Conservation (phyloP, 2,113 vertebrate genomes). For the Austrofundulus limnaeus region DNA sequence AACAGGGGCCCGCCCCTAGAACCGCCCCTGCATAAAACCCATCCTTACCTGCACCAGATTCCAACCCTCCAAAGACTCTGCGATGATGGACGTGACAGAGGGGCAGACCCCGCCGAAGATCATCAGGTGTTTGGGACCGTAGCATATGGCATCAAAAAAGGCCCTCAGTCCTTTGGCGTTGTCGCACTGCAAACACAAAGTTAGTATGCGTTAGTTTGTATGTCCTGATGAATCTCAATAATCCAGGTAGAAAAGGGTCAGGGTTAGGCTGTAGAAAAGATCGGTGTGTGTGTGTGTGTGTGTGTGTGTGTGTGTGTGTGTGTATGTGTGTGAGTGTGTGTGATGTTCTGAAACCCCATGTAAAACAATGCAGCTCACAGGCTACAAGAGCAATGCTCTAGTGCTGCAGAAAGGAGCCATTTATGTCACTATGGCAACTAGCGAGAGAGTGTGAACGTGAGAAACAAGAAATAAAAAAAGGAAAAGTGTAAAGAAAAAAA, state of each 20-base stretch:
- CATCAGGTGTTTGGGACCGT: constrained; percentile 97
- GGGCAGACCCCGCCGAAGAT: constrained; percentile 98
- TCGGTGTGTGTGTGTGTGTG: too few relatives aligned
- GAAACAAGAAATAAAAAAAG: constrained; percentile 20
- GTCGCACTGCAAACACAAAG: constrained; percentile 85
- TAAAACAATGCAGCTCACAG: constrained; percentile 45
- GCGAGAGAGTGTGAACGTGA: constrained; percentile 37
- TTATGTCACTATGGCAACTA: constrained; percentile 78
- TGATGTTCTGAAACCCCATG: constrained; percentile 22
- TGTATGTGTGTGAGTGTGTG: neutral
- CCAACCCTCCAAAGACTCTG: constrained; percentile 97
- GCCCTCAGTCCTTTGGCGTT: constrained; percentile 98
- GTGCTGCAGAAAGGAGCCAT: constrained; percentile 67
- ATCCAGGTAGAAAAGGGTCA: too few relatives aligned
- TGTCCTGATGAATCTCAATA: too few relatives aligned
- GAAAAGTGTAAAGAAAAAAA: constrained; percentile 36
- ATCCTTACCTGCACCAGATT: constrained; percentile 95
- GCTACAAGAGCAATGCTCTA: constrained; percentile 31
- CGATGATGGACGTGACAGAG: constrained; percentile 97
- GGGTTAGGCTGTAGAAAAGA: too few relatives aligned
- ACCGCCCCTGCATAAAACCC: too few relatives aligned
- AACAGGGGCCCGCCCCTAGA: too few relatives aligned
- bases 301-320: constrained; percentile 16
- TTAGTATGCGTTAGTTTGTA: too few relatives aligned
- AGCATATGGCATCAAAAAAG: constrained; percentile 99